Evolutionary conservation across 2,888 invertebrate species (phyloP).

Genomic region (Sarcophaga subvicina): DNA sequence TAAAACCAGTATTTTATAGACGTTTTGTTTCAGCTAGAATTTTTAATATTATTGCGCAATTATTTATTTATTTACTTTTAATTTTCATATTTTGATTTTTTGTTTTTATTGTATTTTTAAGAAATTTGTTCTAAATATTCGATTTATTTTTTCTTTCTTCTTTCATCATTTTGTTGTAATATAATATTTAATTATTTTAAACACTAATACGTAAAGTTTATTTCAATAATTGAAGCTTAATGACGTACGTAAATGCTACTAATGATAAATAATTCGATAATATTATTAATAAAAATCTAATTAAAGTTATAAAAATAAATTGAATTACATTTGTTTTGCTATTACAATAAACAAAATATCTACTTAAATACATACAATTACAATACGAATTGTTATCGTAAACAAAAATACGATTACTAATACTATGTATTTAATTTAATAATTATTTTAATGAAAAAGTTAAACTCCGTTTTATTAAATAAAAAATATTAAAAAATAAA

Average conservation of each 20-base stretch:
- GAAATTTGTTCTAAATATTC: constrained; percentile 62
- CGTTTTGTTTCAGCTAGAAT: not conserved
- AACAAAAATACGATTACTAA: too few species aligned
- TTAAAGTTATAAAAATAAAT: not conserved
- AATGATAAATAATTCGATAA: too few species aligned
- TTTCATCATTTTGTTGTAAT: not conserved
- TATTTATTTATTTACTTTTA: constrained; percentile 34
- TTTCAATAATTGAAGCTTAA: constrained; percentile 9
- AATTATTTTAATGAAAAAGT: too few species aligned
- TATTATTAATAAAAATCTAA: too few species aligned
- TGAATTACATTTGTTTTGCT: constrained; percentile 1
- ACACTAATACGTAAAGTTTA: constrained; percentile 14
- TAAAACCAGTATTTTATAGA: not conserved
- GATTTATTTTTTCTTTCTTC: constrained; percentile 1
- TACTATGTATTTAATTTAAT: too few species aligned
- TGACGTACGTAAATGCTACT: not conserved
- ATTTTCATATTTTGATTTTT: constrained; percentile 3
- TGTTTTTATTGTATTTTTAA: constrained; percentile 26
- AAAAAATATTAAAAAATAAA: too few species aligned
- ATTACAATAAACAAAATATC: too few species aligned
- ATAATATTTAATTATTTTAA: constrained; percentile 11
- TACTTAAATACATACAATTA: too few species aligned
- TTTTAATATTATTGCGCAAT: constrained; percentile 42
- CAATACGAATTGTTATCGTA: too few species aligned
- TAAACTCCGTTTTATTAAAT: too few species aligned